A percentile compares a stretch with the other conserved stretches of the same genome.
These are phyloP conservation scores for Otocyon megalotis DNA, from an alignment of 2,113 vertebrate species.

Conservation along the genomic window DNA sequence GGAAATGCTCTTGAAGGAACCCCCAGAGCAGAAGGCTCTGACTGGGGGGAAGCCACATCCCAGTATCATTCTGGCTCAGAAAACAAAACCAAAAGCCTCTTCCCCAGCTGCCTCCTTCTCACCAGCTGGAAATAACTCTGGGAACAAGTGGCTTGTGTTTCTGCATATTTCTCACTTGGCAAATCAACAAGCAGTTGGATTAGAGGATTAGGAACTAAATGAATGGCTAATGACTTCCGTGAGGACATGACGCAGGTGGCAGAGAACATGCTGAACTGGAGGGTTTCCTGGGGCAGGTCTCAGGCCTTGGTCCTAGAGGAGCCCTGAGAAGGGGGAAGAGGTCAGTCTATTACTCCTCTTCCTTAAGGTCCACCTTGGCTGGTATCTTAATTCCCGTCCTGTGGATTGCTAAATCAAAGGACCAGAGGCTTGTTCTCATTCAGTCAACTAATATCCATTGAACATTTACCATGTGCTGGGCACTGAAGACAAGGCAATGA, in stretches of 20 bases:
- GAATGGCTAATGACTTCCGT: constrained; percentile 82
- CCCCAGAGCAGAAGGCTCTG: not conserved
- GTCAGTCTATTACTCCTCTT: not conserved
- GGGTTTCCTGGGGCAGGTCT: not conserved
- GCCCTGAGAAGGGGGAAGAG: not conserved
- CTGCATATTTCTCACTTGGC: constrained; percentile 80
- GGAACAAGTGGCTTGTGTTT: constrained; percentile 74
- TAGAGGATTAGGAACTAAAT: constrained; percentile 84
- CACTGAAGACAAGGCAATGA: not conserved
- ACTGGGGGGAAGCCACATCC: not conserved
- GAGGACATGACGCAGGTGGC: not conserved
- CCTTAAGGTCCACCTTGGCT: not conserved
- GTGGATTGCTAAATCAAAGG: not conserved
- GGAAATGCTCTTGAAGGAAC: not conserved
- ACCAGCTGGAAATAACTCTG: not conserved
- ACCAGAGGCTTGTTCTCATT: not conserved
- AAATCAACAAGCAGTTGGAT: constrained; percentile 81
- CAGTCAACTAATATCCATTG: not conserved
- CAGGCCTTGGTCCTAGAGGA: not conserved
- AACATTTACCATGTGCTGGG: accelerated
- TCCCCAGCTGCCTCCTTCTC: constrained; percentile 38
- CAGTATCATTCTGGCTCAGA: not conserved
- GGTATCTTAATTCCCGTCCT: not conserved
- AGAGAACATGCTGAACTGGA: not conserved
- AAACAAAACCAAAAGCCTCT: not conserved